Evolutionary conservation across 35 echinoderm and acorn worm species (phyloP), one percentile per base, ranked within the genome.

Genomic region (Heliocidaris erythrogramma): DNA sequence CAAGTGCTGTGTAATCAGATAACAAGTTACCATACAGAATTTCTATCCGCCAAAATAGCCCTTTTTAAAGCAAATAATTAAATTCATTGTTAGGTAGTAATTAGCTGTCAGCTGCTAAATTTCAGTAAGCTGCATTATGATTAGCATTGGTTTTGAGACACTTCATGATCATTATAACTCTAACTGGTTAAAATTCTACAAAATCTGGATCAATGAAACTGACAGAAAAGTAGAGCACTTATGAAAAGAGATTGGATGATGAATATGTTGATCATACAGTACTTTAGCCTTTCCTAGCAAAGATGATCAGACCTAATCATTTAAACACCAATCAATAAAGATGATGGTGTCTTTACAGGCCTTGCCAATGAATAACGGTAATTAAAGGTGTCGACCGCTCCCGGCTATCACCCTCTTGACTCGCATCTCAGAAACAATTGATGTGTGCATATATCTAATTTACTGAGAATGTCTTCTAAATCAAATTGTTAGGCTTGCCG

Each of bases 361-460:
- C 65, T 78, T 78, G 65, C 21, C 27, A 5, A 71, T 71, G 24
- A 21, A 27, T 71, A 27, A 78, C 27, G 65, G 65, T 78, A 78
- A 78, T 78, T 78, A 78, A 78, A 78, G 65, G 65, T 78, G 65
- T 78, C 65, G 65, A 78, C 65, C 27, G 65, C 65, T 78, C 21
- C 21, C 5, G 65, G 65, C 65, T 78, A 78, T 78, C 18, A 78
- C 65, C 65, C 65, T 27, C 18, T 78, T 24, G 27, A 56, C 21
- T 27, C 2, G 17, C 60, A 27, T 27, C 61, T 69, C 61, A 7
- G 65, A 78, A 78, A 78, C 65, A 78, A 78, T 78, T 78, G 65
- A 78, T 78, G 65, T 78, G 65, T 78, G 65, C 65, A 78, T 78
- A 78, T 78, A 78, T 78, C 65, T 78, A 78, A 78, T 78, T 78